Evolutionary conservation across 1,140 invertebrate species (phyloP).

Genomic region (Drosophila aff.): DNA sequence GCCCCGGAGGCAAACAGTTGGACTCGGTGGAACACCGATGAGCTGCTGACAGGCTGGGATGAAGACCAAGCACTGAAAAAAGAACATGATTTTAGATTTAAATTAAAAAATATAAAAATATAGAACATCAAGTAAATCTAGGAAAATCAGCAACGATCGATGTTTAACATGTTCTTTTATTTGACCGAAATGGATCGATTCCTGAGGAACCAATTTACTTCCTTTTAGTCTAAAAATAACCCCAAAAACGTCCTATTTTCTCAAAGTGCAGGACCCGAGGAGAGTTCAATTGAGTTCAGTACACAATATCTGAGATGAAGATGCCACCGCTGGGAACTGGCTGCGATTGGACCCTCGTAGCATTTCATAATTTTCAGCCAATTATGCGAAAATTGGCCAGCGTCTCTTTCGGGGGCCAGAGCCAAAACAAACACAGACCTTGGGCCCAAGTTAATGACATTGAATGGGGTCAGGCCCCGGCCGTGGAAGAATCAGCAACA

Average conservation of each 20-base stretch:
- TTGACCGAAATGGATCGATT: too few species aligned
- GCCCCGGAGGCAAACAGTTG: conserved; percentile 39
- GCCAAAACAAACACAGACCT: conserved; percentile 77
- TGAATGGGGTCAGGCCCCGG: conserved; percentile 71
- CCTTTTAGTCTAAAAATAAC: too few species aligned
- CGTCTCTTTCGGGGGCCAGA: conserved; percentile 31
- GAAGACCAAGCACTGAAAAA: not conserved
- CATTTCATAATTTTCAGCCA: conserved; percentile 78
- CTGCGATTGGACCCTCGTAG: conserved; percentile 36
- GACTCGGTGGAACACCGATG: conserved; percentile 17
- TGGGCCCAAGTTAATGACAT: conserved; percentile 78
- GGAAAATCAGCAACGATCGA: too few species aligned
- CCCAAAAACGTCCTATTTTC: not conserved
- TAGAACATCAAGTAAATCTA: too few species aligned
- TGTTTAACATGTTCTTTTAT: too few species aligned
- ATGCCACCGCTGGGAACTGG: conserved; percentile 28
- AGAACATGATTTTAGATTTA: not conserved
- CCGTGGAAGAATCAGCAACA: conserved; percentile 32
- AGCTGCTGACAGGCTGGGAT: conserved; percentile 18
- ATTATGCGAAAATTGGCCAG: conserved; percentile 75
- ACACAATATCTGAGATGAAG: conserved; percentile 25
- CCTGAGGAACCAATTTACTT: too few species aligned
- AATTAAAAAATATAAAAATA: too few species aligned
- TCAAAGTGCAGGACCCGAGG: conserved; percentile 16
- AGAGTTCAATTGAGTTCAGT: conserved; percentile 64